Percentiles rank a stretch among this genome's conserved stretches.
phyloP scores from a whole-genome alignment of 2,797 vertebrate genomes.

The Acipenser transmontanus region DNA sequence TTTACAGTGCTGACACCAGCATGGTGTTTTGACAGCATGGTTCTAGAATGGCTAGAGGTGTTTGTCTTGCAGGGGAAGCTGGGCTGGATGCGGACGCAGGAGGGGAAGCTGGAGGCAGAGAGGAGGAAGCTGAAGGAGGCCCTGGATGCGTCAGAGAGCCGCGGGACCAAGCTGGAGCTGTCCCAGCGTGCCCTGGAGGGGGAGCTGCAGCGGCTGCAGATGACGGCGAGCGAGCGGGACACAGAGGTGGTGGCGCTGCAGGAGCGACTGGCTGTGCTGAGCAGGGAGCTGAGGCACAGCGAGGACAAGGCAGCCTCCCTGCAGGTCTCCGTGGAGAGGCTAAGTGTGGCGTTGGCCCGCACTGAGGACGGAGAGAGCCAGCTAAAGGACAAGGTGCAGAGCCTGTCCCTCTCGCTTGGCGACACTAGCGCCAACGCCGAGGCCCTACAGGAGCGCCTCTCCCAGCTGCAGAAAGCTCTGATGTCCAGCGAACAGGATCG shows the following conservation, averaged over 20 bases:
- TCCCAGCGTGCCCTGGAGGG: conserved; percentile 53
- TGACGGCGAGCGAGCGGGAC: conserved; percentile 53
- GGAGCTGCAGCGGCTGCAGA: conserved; percentile 57
- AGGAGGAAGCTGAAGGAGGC: conserved; percentile 53
- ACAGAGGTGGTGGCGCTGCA: conserved; percentile 46
- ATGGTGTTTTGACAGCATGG: no score
- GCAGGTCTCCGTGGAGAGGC: conserved; percentile 47
- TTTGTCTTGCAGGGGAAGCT: conserved; percentile 51
- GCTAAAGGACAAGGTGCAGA: conserved; percentile 59
- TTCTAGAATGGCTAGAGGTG: neutral
- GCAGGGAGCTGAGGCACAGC: conserved; percentile 54
- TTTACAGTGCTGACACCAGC: no score
- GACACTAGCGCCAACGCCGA: conserved; percentile 41
- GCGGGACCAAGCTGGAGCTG: conserved; percentile 52
- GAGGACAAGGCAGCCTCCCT: conserved; percentile 47
- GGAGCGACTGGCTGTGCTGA: conserved; percentile 48
- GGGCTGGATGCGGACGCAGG: conserved; percentile 39
- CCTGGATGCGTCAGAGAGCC: conserved; percentile 53
- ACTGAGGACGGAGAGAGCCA: conserved; percentile 59
- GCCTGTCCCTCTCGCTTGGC: conserved; percentile 44
- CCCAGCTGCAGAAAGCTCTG: conserved; percentile 57
- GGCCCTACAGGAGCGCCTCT: conserved; percentile 54
- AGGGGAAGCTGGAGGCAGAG: conserved; percentile 46
- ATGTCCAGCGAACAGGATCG: conserved; percentile 60
- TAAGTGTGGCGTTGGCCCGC: conserved; percentile 45